Percentiles rank a stretch among this genome's conserved stretches.
phyloP scores from a whole-genome alignment of 2,113 vertebrate genomes.

The Candoia aspera region DNA sequence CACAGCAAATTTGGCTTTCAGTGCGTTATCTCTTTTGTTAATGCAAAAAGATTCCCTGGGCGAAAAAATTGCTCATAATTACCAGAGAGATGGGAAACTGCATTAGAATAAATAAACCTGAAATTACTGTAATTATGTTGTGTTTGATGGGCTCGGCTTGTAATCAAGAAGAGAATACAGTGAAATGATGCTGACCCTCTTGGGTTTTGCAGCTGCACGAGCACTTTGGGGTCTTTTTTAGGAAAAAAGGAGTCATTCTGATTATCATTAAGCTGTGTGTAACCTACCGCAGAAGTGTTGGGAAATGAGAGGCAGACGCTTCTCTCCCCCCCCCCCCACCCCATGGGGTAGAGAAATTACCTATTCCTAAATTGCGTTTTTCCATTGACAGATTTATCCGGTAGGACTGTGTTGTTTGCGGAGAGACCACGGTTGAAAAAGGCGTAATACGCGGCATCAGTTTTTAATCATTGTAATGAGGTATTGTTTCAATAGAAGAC shows the following conservation, averaged over 20 bases:
- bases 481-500: conserved; percentile 86
- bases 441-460: conserved; percentile 79
- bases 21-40: conserved; percentile 99
- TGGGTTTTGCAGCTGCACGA: conserved; percentile 96
- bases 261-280: conserved; percentile 89
- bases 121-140: conserved; percentile 99
- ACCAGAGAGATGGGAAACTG: conserved; percentile 99
- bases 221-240: conserved; percentile 89
- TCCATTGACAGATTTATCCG: conserved; percentile 73
- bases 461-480: conserved; percentile 84
- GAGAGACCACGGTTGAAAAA: conserved; percentile 73
- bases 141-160: conserved; percentile 99
- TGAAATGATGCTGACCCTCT: conserved; percentile 99
- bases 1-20: conserved; percentile 98
- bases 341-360: conserved; percentile 59
- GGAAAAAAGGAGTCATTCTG: conserved; percentile 81
- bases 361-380: conserved; percentile 79
- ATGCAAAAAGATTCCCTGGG: conserved; percentile 98
- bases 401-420: conserved; percentile 77
- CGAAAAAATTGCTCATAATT: conserved; percentile 99
- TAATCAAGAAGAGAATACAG: conserved; percentile 99
- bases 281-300: conserved; percentile 86
- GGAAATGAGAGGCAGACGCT: conserved; percentile 79
- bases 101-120: conserved; percentile 99
- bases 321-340: conserved; percentile 51